Conservation (phyloP, 2,797 vertebrate genomes). For the Anableps anableps region DNA sequence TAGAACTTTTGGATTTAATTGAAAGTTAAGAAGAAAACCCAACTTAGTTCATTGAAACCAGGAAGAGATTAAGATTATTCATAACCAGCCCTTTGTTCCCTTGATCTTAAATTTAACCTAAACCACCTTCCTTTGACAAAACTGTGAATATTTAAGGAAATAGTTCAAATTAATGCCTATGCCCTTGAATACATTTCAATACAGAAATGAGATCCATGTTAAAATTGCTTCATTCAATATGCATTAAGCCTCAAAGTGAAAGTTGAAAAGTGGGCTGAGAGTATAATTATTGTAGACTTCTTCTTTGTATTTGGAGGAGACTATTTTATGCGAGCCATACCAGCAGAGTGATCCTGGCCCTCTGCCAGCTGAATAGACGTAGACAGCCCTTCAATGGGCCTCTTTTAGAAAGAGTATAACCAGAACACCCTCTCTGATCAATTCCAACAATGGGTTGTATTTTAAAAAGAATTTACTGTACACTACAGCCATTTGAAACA, state of each 20-base stretch:
- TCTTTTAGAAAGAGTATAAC: background rate
- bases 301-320: conserved; percentile 4
- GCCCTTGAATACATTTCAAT: background rate
- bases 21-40: conserved; percentile 4
- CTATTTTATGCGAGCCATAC: background rate
- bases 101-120: background rate
- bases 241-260: background rate
- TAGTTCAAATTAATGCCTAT: background rate
- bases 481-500: background rate
- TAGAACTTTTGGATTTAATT: background rate
- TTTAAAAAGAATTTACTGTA: background rate
- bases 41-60: background rate
- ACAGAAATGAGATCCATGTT: background rate
- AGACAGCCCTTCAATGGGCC: background rate
- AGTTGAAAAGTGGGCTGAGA: background rate
- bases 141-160: background rate
- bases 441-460: background rate
- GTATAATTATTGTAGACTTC: conserved; percentile 3
- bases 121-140: background rate
- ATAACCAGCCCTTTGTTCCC: background rate
- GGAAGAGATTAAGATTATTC: conserved; percentile 14
- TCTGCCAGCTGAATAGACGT: conserved; percentile 15
- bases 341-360: conserved; percentile 1
- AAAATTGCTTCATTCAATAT: background rate
- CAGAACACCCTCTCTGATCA: background rate